Percentiles rank a stretch among this genome's conserved stretches.
Conservation (phyloP, 1,140 invertebrate species). For the Drosophila prosaltans region DNA sequence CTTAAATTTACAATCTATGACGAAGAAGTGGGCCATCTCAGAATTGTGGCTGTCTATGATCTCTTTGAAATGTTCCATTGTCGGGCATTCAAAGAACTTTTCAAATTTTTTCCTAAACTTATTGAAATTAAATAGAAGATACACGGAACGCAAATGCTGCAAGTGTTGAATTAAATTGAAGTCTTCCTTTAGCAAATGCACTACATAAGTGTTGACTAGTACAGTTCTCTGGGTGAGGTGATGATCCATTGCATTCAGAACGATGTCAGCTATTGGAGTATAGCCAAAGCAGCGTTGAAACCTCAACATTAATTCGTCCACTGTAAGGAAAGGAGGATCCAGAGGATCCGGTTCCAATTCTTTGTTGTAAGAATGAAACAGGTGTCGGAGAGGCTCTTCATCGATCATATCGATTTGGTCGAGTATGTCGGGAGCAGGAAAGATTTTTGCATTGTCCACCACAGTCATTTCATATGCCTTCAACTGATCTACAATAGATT, state of each 20-base stretch:
- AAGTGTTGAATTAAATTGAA: neutral
- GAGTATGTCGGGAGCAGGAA: conserved; percentile 24
- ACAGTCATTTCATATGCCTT: conserved; percentile 15
- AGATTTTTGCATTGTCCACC: fast-evolving
- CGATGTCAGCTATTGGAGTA: conserved; percentile 23
- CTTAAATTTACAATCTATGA: neutral
- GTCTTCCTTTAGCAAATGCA: neutral
- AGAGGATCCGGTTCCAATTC: conserved; percentile 15
- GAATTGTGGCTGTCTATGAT: neutral
- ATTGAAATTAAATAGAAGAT: neutral
- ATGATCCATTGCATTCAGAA: neutral
- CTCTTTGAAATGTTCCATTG: neutral
- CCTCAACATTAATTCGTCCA: conserved; percentile 21
- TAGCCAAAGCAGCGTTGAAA: conserved; percentile 21
- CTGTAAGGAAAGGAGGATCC: neutral
- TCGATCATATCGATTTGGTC: conserved; percentile 11
- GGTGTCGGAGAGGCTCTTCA: conserved; percentile 10
- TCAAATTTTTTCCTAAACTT: neutral
- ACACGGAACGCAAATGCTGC: neutral
- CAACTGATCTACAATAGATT: conserved; percentile 10
- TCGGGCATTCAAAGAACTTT: neutral
- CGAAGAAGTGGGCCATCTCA: neutral
- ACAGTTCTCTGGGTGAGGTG: neutral
- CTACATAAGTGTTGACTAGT: neutral
- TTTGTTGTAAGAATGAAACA: conserved; percentile 33